Base-by-base conservation (phyloP, 1,140 invertebrate genomes). In the Eupristina koningsbergeri region DNA sequence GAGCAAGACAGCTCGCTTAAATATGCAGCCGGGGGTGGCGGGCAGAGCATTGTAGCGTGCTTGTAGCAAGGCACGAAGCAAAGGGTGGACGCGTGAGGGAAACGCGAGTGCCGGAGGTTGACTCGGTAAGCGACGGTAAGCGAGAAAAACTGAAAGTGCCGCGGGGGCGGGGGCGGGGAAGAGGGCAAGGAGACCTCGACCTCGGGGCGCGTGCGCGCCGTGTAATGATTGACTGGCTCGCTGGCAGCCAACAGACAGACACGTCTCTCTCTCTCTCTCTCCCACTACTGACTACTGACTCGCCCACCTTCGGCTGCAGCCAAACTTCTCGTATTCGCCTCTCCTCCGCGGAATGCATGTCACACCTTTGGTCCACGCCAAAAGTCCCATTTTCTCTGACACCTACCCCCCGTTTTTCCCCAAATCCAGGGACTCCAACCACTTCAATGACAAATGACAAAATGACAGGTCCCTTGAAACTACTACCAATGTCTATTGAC, bases 221-320 rank as follows among this genome's bases (percentile, higher is more conserved):
- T 89, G 91, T 92, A 92, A 92, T 92, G 92, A 92, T 92, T 92
- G 92, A 92, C 92, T 92, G 92, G 92, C 90, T 92, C 91, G 89
- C 90, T 92, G 91, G 91, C 92, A 92, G 92, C 92, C 92, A 92
- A 92, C 92, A 92, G 92, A 92, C 92, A 92, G 91, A 92, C 92
- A 89, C 91, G n/a, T 90, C 88, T 36, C 69, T 34, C 76, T 75
- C 71, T 58, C 83, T 79, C 83, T 81, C 47, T 2, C 79, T 39
- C 47, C 78, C 77, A 61, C 50, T n/a, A n/a, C 22, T 77, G 17
- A 39, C 73, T 31, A 26, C 50, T 50, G 17, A 71, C 58, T 63
- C 73, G n/a, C n/a, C 73, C 73, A 74, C 73, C 41, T 50, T 34
- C 53, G 75, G 31, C 22, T 22, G 29, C 26, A 26, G 36, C 75